phyloP scores from a whole-genome alignment of 2,888 invertebrate genomes.

The Ferrisia virgata region DNA sequence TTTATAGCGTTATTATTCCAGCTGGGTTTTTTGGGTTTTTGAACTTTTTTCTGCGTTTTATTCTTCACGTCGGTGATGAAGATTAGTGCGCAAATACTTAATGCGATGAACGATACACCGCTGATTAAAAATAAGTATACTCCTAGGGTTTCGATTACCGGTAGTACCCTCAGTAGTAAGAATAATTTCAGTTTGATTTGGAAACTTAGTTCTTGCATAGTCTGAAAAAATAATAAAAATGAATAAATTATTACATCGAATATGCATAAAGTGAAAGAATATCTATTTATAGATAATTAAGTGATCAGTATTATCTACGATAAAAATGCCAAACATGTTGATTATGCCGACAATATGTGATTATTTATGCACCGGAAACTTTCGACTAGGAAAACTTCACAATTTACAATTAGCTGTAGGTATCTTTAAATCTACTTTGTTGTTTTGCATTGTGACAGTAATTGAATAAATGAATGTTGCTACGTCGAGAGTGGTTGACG shows the following conservation, averaged over 20 bases:
- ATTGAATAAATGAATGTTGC: background rate
- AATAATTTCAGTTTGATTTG: slow-evolving; percentile 64
- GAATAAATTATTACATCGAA: background rate
- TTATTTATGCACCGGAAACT: background rate
- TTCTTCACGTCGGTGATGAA: slow-evolving; percentile 48
- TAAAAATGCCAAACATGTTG: background rate
- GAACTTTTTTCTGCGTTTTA: background rate
- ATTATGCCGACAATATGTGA: background rate
- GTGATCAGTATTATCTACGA: too few relatives aligned
- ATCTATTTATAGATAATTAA: background rate
- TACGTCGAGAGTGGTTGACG: background rate
- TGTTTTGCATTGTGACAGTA: background rate
- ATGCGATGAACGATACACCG: slow-evolving; percentile 57
- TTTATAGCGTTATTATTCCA: background rate
- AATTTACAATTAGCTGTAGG: background rate
- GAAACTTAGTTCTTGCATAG: slow-evolving; percentile 66
- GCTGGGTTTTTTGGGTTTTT: background rate
- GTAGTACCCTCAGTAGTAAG: slow-evolving; percentile 70
- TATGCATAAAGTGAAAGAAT: too few relatives aligned
- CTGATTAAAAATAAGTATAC: slow-evolving; percentile 60
- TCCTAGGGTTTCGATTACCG: slow-evolving; percentile 60
- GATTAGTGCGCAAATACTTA: slow-evolving; percentile 49
- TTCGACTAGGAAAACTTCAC: background rate
- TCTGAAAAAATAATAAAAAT: slow-evolving; percentile 56
- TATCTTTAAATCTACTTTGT: background rate